phyloP scores from a whole-genome alignment of 30 jellyfish, hydroid and myxozoan species.

The Sanderia malayensis region DNA sequence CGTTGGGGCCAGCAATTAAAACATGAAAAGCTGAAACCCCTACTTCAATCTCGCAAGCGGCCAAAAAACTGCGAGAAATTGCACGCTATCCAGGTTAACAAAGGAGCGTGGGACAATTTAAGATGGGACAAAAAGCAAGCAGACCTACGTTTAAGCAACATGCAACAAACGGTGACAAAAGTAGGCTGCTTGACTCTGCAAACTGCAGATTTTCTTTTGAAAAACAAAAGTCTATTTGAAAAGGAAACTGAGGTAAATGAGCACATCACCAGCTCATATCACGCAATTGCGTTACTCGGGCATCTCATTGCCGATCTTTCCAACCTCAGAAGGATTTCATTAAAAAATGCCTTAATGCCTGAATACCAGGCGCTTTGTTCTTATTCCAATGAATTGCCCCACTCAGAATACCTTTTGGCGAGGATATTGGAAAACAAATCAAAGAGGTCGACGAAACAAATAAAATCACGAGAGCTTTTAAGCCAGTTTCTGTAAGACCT shows the following conservation, averaged over 20 bases:
- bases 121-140: neutral
- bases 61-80: no score
- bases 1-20: no score
- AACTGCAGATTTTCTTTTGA: neutral
- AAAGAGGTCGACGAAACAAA: conserved; percentile 8
- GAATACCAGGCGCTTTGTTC: conserved; percentile 26
- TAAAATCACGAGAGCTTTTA: conserved; percentile 3
- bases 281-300: neutral
- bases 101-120: neutral
- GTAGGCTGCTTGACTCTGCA: neutral
- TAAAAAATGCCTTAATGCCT: conserved; percentile 8
- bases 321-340: neutral
- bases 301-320: conserved; percentile 12
- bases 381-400: neutral
- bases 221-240: neutral
- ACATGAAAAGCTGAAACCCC: no score
- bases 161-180: neutral
- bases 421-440: neutral
- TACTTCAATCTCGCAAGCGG: no score
- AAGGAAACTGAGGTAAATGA: neutral
- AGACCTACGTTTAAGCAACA: neutral
- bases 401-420: neutral
- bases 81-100: no score
- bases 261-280: neutral
- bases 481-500: neutral